phyloP scores from a whole-genome alignment of 2,797 vertebrate species.

The Anabacerthia variegaticeps region DNA sequence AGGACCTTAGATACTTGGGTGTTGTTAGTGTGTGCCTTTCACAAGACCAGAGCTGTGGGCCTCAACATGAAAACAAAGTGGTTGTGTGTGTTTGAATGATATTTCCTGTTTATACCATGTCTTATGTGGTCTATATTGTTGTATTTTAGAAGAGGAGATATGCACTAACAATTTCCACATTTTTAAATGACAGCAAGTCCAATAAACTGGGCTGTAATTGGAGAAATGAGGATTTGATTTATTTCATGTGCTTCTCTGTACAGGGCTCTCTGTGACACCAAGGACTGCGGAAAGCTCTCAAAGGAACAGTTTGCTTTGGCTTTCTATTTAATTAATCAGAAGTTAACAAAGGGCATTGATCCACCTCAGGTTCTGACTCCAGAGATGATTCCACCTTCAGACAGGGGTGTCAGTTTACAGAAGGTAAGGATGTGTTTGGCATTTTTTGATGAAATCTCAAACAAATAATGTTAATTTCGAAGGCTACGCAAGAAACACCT shows the following conservation, averaged over 20 bases:
- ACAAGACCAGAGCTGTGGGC: not conserved
- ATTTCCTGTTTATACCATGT: not conserved
- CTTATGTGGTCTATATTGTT: not conserved
- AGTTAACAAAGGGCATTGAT: constrained; percentile 89
- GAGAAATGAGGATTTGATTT: not conserved
- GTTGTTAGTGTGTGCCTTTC: not conserved
- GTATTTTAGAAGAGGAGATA: not conserved
- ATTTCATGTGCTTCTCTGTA: constrained; percentile 25
- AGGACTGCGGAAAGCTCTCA: constrained; percentile 92
- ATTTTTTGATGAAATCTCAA: not conserved
- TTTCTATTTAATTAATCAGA: constrained; percentile 95
- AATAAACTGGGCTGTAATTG: not conserved
- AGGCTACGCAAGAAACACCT: not conserved
- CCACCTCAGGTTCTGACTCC: constrained; percentile 89
- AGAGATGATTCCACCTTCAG: constrained; percentile 96
- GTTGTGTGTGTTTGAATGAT: not conserved
- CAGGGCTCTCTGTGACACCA: constrained; percentile 97
- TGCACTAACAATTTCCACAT: not conserved
- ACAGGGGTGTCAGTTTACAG: constrained; percentile 81
- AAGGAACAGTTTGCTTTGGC: constrained; percentile 97
- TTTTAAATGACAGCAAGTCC: not conserved
- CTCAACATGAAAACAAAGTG: not conserved
- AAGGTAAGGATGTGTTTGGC: constrained; percentile 73
- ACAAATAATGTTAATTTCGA: not conserved
- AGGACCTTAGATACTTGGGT: not conserved